Evolutionary conservation across 1,140 invertebrate species (phyloP).

Genomic region (Microplitis mediator): DNA sequence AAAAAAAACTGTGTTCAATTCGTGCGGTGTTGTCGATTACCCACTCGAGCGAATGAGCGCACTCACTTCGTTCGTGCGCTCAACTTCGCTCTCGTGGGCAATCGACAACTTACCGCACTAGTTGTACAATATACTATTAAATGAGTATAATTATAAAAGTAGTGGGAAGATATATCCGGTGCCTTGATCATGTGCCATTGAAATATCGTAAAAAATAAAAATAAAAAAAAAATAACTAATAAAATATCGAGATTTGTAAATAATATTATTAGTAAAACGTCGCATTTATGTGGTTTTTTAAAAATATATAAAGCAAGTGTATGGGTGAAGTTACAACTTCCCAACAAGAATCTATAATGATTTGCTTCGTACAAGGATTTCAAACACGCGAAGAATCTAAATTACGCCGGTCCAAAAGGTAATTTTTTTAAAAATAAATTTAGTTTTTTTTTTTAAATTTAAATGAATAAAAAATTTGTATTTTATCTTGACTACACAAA

Average conservation of each 20-base stretch:
- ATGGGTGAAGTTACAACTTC: slow-evolving; percentile 44
- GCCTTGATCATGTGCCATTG: not conserved
- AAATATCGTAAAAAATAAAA: not conserved
- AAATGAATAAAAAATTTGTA: no score
- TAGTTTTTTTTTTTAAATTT: not conserved
- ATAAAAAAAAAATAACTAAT: not conserved
- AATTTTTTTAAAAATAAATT: slow-evolving; percentile 15
- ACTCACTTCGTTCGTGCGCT: no score
- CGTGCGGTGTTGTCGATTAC: no score
- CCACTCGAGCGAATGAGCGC: no score
- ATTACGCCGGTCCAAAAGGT: slow-evolving; percentile 50
- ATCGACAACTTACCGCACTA: no score
- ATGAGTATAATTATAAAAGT: not conserved
- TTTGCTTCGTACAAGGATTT: slow-evolving; percentile 56
- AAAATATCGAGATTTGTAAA: not conserved
- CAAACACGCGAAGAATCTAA: slow-evolving; percentile 51
- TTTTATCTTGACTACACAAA: no score
- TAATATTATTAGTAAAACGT: no score
- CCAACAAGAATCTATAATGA: slow-evolving; percentile 50
- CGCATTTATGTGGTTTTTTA: not conserved
- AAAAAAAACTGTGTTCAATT: no score
- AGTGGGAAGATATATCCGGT: not conserved
- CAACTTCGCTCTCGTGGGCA: no score
- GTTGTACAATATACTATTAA: no score
- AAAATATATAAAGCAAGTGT: slow-evolving; percentile 24